Conservation (phyloP, 2,888 invertebrate species). For the Drepana falcataria region DNA sequence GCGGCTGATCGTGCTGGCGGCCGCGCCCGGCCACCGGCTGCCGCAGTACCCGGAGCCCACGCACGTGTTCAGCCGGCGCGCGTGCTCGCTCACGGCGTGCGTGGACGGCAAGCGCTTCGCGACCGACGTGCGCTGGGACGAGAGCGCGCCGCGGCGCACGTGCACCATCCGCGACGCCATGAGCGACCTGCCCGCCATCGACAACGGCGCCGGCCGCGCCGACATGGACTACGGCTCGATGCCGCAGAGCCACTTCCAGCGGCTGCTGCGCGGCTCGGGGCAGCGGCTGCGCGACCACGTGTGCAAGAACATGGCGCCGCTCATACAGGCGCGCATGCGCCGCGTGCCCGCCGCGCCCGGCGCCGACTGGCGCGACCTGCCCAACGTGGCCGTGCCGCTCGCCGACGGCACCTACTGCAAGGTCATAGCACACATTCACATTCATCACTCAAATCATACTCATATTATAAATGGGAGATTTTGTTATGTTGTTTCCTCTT, state of each 20-base stretch:
- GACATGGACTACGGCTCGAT: constrained; percentile 86
- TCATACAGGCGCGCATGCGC: constrained; percentile 87
- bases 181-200: constrained; percentile 87
- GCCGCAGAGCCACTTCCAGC: constrained; percentile 87
- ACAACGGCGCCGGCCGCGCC: constrained; percentile 83
- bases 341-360: constrained; percentile 86
- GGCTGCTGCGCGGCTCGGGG: constrained; percentile 80
- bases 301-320: constrained; percentile 89
- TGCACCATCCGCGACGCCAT: constrained; percentile 90
- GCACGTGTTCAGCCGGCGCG: constrained; percentile 85
- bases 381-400: constrained; percentile 84
- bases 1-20: constrained; percentile 87
- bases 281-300: constrained; percentile 85
- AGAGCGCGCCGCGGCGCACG: constrained; percentile 86
- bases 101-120: constrained; percentile 69
- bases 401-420: constrained; percentile 83
- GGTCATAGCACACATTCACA: constrained; percentile 34
- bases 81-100: constrained; percentile 76
- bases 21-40: constrained; percentile 86
- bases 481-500: too few species aligned
- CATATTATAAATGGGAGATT: too few species aligned
- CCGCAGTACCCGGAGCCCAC: constrained; percentile 89
- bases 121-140: constrained; percentile 80
- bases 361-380: constrained; percentile 92
- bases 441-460: too few species aligned